phyloP scores from a whole-genome alignment of 2,113 vertebrate genomes.

The Argyrosomus japonicus region DNA sequence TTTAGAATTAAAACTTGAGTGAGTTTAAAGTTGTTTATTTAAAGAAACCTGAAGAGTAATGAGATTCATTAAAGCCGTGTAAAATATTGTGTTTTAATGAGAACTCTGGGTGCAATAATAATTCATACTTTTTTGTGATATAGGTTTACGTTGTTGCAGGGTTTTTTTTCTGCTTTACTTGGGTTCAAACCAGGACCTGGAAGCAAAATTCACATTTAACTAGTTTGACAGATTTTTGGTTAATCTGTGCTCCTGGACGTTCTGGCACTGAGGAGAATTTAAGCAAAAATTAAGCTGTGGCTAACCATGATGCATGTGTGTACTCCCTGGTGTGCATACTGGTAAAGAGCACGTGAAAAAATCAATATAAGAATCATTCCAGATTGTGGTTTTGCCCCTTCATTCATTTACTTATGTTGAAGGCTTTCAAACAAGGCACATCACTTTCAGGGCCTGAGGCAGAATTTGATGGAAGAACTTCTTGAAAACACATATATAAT shows the following conservation, averaged over 20 bases:
- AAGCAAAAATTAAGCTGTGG: conserved; percentile 9
- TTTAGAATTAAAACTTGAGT: conserved; percentile 8
- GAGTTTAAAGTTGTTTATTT: neutral
- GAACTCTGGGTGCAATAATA: neutral
- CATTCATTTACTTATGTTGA: conserved; percentile 8
- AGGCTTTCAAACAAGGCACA: conserved; percentile 1
- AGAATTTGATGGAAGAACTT: conserved; percentile 7
- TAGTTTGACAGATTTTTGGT: conserved; percentile 1
- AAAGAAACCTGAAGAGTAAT: neutral
- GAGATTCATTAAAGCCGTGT: neutral
- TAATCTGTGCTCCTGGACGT: conserved; percentile 8
- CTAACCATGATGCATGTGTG: conserved; percentile 35
- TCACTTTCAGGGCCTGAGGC: neutral
- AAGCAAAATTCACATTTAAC: neutral
- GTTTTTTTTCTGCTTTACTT: neutral
- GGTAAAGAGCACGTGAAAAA: conserved; percentile 9
- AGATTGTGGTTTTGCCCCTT: conserved; percentile 22
- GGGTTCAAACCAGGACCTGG: neutral
- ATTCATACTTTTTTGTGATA: neutral
- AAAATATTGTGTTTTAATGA: neutral
- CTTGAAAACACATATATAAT: neutral
- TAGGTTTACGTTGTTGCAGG: neutral
- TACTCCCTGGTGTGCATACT: conserved; percentile 17
- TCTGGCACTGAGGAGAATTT: neutral
- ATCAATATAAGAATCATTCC: conserved; percentile 42